Conservation (phyloP, 2,113 vertebrate species). For the Alethe castanea region DNA sequence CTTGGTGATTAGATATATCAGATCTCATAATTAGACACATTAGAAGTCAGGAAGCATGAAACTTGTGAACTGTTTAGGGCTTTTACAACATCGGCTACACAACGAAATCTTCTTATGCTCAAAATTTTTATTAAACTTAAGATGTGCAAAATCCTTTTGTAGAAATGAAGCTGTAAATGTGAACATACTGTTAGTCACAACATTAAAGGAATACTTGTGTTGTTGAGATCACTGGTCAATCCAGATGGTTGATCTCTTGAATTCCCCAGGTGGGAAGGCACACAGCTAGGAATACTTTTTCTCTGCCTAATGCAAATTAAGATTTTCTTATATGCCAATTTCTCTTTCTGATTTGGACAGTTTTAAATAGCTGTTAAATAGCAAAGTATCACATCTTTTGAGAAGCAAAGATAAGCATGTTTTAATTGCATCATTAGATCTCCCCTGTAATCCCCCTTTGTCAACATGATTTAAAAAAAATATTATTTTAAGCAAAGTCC, state of each 20-base stretch:
- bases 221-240: neutral
- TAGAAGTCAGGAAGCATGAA: slow-evolving; percentile 89
- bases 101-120: slow-evolving; percentile 38
- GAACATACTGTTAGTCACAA: slow-evolving; percentile 48
- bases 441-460: neutral
- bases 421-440: neutral
- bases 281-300: neutral
- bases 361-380: slow-evolving; percentile 42
- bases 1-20: slow-evolving; percentile 96
- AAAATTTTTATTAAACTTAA: slow-evolving; percentile 17
- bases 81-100: slow-evolving; percentile 43
- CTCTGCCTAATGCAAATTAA: neutral
- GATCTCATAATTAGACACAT: slow-evolving; percentile 82
- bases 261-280: neutral
- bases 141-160: slow-evolving; percentile 13
- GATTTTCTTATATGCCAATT: neutral
- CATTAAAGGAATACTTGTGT: slow-evolving; percentile 7
- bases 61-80: slow-evolving; percentile 83
- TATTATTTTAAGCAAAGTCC: neutral
- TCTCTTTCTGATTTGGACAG: neutral
- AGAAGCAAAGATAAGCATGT: slow-evolving; percentile 8
- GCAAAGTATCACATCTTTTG: neutral
- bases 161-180: slow-evolving; percentile 24
- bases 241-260: neutral
- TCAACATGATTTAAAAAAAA: neutral